These are phyloP conservation scores for Hesperophylax magnus DNA, from an alignment of 1,140 invertebrate genomes.

Conservation along the genomic window DNA sequence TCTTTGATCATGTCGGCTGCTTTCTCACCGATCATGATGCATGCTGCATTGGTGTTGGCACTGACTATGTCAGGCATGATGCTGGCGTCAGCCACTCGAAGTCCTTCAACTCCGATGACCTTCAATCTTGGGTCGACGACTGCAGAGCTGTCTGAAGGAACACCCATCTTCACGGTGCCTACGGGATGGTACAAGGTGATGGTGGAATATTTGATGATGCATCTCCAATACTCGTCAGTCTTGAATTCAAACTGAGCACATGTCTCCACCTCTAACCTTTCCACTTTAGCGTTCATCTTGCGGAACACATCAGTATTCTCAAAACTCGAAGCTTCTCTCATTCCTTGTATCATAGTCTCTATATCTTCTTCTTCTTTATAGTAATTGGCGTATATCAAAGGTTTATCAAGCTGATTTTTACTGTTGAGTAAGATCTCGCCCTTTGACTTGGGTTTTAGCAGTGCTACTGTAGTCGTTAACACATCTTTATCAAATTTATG, in stretches of 20 bases:
- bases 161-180: constrained; percentile 79
- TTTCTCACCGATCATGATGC: constrained; percentile 80
- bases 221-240: constrained; percentile 75
- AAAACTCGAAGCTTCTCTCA: constrained; percentile 67
- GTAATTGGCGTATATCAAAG: constrained; percentile 79
- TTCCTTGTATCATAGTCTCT: constrained; percentile 70
- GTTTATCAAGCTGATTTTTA: constrained; percentile 73
- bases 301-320: constrained; percentile 67
- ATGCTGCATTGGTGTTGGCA: constrained; percentile 80
- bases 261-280: constrained; percentile 63
- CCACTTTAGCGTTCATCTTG: constrained; percentile 61
- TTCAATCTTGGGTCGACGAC: constrained; percentile 75
- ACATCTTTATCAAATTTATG: constrained; percentile 60
- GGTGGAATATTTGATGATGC: constrained; percentile 73
- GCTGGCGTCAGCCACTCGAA: constrained; percentile 80
- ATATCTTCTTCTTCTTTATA: constrained; percentile 72
- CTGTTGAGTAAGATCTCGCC: constrained; percentile 72
- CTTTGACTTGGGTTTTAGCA: constrained; percentile 72
- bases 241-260: constrained; percentile 63
- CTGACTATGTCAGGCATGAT: constrained; percentile 80
- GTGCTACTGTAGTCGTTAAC: neutral
- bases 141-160: constrained; percentile 68
- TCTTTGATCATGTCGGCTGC: constrained; percentile 78
- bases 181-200: constrained; percentile 78
- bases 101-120: constrained; percentile 72